phyloP scores from a whole-genome alignment of 2,888 invertebrate species.

The Tuta absoluta region DNA sequence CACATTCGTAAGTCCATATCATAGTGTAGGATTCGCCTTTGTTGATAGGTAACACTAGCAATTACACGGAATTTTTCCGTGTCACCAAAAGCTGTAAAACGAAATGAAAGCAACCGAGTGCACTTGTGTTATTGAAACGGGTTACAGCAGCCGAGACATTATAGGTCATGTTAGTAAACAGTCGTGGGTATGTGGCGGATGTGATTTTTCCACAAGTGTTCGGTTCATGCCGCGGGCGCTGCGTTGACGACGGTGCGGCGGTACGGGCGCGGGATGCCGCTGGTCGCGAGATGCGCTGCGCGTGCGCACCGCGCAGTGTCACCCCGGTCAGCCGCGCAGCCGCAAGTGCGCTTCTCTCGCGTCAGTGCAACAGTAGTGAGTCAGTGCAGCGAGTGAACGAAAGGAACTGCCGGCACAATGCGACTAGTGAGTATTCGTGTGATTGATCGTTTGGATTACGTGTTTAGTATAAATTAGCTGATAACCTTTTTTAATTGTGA shows the following conservation, averaged over 20 bases:
- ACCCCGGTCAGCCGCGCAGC: slow-evolving; percentile 46
- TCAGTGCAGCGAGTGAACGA: slow-evolving; percentile 41
- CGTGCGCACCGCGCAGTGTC: slow-evolving; percentile 42
- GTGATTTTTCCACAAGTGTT: slow-evolving; percentile 52
- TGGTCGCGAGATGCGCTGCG: slow-evolving; percentile 31
- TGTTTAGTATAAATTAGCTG: neutral
- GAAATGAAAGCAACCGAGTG: neutral
- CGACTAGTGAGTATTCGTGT: slow-evolving; percentile 67
- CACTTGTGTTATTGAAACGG: neutral
- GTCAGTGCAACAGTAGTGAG: slow-evolving; percentile 28
- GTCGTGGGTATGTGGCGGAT: slow-evolving; percentile 36
- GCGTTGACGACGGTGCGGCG: slow-evolving; percentile 23
- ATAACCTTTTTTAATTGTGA: neutral
- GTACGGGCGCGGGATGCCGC: slow-evolving; percentile 24
- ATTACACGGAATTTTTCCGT: neutral
- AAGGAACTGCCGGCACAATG: slow-evolving; percentile 59
- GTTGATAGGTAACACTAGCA: neutral
- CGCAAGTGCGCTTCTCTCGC: slow-evolving; percentile 51
- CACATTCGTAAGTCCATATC: too few relatives aligned
- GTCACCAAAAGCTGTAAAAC: neutral
- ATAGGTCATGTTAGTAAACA: slow-evolving; percentile 17
- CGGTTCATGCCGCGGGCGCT: slow-evolving; percentile 46
- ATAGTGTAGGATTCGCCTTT: too few relatives aligned
- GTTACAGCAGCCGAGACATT: neutral
- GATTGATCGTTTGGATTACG: slow-evolving; percentile 35